Percentiles rank a stretch among this genome's conserved stretches.
These are phyloP conservation scores for Drosophila picticornis DNA, from an alignment of 2,888 invertebrate genomes.

Conservation along the genomic window DNA sequence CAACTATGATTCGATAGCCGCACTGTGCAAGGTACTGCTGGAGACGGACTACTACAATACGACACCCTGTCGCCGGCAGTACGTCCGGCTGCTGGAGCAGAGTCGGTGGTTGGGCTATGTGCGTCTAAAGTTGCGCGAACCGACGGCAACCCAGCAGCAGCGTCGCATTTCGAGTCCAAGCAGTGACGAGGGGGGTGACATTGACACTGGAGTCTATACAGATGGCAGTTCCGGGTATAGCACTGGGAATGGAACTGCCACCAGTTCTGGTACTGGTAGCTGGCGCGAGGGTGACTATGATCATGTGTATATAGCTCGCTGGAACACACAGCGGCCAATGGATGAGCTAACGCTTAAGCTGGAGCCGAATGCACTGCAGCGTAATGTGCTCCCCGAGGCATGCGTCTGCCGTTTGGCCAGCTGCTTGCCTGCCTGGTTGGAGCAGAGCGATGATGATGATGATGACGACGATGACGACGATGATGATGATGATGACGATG, in stretches of 20 bases:
- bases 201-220: conserved; percentile 61
- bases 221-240: conserved; percentile 79
- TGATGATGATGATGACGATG: conserved; percentile 42
- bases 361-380: conserved; percentile 40
- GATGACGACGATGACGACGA: conserved; percentile 52
- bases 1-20: conserved; percentile 85
- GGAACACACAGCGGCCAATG: conserved; percentile 87
- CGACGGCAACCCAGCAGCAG: conserved; percentile 27
- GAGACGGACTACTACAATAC: conserved; percentile 85
- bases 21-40: conserved; percentile 88
- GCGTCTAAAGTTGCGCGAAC: conserved; percentile 81
- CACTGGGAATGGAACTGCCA: conserved; percentile 51
- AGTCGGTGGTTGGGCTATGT: conserved; percentile 84
- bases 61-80: conserved; percentile 79
- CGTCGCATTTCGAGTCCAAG: conserved; percentile 7
- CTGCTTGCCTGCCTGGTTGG: conserved; percentile 71
- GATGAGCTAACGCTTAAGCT: conserved; percentile 68
- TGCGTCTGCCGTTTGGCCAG: conserved; percentile 79
- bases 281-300: conserved; percentile 78
- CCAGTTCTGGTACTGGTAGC: conserved; percentile 34
- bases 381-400: conserved; percentile 79
- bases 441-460: conserved; percentile 63
- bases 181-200: conserved; percentile 15
- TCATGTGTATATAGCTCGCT: conserved; percentile 88
- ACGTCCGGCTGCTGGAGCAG: conserved; percentile 70